Evolutionary conservation across 2,888 invertebrate species (phyloP).

Genomic region (Steinernema carpocapsae): DNA sequence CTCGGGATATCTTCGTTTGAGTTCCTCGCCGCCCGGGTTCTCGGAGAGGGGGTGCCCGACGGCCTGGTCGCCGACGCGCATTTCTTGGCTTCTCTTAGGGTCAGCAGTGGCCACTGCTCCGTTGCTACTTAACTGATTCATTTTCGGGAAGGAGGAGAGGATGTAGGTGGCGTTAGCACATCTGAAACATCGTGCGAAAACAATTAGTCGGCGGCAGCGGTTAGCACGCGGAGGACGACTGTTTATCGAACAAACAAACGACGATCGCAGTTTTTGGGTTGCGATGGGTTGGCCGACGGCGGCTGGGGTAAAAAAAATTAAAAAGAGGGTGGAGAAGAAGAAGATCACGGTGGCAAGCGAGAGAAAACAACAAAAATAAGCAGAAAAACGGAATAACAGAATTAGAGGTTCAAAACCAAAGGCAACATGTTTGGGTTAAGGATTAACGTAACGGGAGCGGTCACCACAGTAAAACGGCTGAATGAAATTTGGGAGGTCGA

Average conservation of each 20-base stretch:
- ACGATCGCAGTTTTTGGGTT: too few relatives aligned
- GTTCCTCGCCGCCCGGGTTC: neutral
- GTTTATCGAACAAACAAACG: conserved; percentile 23
- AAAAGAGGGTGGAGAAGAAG: neutral
- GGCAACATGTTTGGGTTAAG: too few relatives aligned
- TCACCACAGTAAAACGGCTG: too few relatives aligned
- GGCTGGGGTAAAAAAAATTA: neutral
- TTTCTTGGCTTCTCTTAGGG: neutral
- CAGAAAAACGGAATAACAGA: too few relatives aligned
- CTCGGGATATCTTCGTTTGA: conserved; percentile 1
- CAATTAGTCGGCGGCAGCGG: neutral
- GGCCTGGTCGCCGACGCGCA: neutral
- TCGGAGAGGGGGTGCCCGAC: neutral
- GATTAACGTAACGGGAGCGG: too few relatives aligned
- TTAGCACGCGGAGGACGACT: neutral
- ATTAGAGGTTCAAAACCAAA: too few relatives aligned
- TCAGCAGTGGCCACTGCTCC: neutral
- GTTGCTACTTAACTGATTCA: neutral
- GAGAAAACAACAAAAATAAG: too few relatives aligned
- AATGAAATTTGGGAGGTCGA: too few relatives aligned
- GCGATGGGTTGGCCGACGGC: neutral
- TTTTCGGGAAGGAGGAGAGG: conserved; percentile 5
- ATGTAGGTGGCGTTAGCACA: conserved; percentile 23
- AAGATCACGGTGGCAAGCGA: neutral
- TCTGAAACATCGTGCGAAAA: conserved; percentile 24